Evolutionary conservation across 1,140 invertebrate genomes (phyloP).

Genomic region (Aphelinus certus): DNA sequence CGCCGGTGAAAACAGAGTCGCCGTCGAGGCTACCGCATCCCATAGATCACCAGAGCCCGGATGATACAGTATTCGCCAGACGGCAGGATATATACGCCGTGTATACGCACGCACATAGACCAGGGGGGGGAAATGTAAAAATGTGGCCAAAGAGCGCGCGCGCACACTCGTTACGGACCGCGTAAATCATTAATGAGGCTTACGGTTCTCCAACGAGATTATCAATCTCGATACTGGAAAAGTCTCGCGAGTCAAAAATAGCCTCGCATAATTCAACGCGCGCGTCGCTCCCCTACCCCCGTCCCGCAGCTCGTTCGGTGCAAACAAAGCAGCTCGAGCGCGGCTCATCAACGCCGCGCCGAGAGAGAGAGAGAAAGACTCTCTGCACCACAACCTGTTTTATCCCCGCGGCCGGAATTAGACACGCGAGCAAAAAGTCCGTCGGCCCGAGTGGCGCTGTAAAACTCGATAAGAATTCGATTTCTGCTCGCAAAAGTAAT

Average conservation of each 20-base stretch:
- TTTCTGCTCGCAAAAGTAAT: conserved; percentile 14
- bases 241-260: conserved; percentile 25
- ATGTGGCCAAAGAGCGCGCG: too few species aligned
- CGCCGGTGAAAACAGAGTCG: too few species aligned
- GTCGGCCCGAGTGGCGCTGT: not conserved
- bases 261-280: conserved; percentile 21
- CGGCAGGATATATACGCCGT: too few species aligned
- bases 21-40: too few species aligned
- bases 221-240: conserved; percentile 34
- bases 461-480: conserved; percentile 32
- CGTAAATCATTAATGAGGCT: conserved; percentile 24
- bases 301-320: not conserved
- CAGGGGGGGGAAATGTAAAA: too few species aligned
- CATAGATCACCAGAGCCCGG: too few species aligned
- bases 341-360: not conserved
- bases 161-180: too few species aligned
- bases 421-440: not conserved
- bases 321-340: conserved; percentile 20
- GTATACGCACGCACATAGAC: too few species aligned
- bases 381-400: conserved; percentile 23
- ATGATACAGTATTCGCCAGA: too few species aligned
- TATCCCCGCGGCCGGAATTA: conserved; percentile 1
- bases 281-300: too few species aligned
- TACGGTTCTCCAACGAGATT: conserved; percentile 30
- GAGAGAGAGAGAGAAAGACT: too few species aligned